phyloP scores from a whole-genome alignment of 2,113 vertebrate genomes.

The Axis porcinus region DNA sequence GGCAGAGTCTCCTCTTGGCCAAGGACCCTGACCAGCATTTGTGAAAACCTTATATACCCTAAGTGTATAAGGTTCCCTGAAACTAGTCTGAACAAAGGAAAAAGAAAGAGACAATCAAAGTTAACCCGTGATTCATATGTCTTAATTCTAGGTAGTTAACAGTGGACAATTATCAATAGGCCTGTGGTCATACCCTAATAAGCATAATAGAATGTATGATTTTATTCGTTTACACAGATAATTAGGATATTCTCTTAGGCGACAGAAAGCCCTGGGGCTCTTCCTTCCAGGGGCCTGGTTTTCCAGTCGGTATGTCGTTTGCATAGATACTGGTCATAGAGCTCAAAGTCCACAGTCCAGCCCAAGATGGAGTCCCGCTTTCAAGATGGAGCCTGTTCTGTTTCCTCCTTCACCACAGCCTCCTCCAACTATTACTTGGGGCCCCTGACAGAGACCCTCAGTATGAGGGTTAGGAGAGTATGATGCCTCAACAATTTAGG shows the following conservation, averaged over 20 bases:
- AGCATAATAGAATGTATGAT: neutral
- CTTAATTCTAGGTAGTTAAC: neutral
- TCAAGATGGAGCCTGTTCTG: neutral
- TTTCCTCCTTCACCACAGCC: neutral
- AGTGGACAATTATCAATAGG: neutral
- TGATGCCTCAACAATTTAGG: neutral
- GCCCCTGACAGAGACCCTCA: neutral
- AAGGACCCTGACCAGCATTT: neutral
- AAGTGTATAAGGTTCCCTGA: neutral
- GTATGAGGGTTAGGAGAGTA: neutral
- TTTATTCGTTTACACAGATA: neutral
- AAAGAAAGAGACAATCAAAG: neutral
- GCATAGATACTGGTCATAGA: neutral
- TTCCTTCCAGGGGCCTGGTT: neutral
- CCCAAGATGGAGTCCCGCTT: neutral
- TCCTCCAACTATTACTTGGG: neutral
- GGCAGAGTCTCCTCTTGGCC: neutral
- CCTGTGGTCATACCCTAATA: neutral
- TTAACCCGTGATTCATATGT: neutral
- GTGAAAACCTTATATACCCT: neutral
- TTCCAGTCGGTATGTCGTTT: neutral
- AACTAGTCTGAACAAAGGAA: neutral
- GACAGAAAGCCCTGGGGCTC: neutral
- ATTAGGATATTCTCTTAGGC: neutral
- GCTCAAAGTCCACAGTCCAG: neutral